These are phyloP conservation scores for Sarcophaga carnaria DNA, from an alignment of 2,888 invertebrate genomes.

Conservation along the genomic window DNA sequence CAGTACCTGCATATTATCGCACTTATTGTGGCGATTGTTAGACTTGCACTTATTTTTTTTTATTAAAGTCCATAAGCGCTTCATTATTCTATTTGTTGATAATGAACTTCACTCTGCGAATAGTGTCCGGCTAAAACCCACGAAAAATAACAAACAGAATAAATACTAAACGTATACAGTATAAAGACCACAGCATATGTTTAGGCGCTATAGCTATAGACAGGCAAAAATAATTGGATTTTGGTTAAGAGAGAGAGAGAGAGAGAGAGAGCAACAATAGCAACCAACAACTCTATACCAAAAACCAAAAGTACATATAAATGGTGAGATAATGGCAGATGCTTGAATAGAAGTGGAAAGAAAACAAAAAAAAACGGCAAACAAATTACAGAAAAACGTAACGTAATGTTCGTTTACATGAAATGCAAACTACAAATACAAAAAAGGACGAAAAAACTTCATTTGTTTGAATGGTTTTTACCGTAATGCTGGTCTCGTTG, in stretches of 20 bases:
- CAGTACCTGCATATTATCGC: not conserved
- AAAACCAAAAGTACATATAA: constrained; percentile 55
- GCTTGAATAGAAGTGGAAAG: constrained; percentile 48
- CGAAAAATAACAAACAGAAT: constrained; percentile 36
- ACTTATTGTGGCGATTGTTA: not conserved
- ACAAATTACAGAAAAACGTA: not conserved
- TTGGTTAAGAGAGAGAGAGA: not conserved
- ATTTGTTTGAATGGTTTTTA: constrained; percentile 57
- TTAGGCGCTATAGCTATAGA: constrained; percentile 18
- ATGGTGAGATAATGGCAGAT: constrained; percentile 67
- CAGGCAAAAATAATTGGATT: constrained; percentile 4
- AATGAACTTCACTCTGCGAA: not conserved
- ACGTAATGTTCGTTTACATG: not conserved
- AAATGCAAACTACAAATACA: not conserved
- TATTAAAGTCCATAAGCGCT: not conserved
- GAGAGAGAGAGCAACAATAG: too few species aligned
- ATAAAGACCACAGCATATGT: constrained; percentile 49
- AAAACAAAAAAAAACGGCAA: constrained; percentile 7
- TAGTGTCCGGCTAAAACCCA: not conserved
- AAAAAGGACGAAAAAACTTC: constrained; percentile 1
- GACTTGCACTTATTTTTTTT: not conserved
- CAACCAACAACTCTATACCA: not conserved
- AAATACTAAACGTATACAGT: constrained; percentile 33
- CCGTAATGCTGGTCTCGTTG: constrained; percentile 67
- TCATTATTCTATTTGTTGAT: not conserved